Evolutionary conservation across 1,140 invertebrate species (phyloP).

Genomic region (Nymphalis io): DNA sequence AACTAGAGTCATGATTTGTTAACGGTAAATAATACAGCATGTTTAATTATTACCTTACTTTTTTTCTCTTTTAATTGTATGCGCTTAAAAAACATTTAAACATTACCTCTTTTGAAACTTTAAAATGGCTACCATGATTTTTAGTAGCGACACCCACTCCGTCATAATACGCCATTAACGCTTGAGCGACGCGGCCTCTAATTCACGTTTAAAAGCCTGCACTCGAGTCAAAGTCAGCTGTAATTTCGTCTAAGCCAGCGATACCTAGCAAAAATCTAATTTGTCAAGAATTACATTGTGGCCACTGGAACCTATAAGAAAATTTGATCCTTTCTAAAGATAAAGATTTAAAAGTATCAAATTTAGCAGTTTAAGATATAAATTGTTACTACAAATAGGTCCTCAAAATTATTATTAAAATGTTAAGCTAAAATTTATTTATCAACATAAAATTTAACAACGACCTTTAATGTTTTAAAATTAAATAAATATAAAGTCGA

Average conservation of each 20-base stretch:
- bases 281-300: constrained; percentile 74
- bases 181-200: constrained; percentile 73
- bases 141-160: constrained; percentile 64
- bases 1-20: constrained; percentile 20
- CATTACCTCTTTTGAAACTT: constrained; percentile 26
- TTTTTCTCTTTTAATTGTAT: neutral
- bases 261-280: constrained; percentile 78
- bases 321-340: constrained; percentile 17
- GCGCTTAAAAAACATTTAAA: constrained; percentile 15
- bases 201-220: constrained; percentile 79
- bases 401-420: no score
- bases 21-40: constrained; percentile 29
- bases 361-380: neutral
- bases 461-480: neutral
- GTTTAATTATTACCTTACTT: neutral
- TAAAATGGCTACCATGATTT: constrained; percentile 65
- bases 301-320: constrained; percentile 50
- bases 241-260: constrained; percentile 78
- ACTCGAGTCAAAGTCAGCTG: constrained; percentile 76
- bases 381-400: neutral
- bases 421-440: no score
- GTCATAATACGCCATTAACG: constrained; percentile 77
- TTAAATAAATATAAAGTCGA: constrained; percentile 4
- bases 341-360: constrained; percentile 5
- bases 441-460: neutral